Evolutionary conservation across 2,888 invertebrate genomes (phyloP), one percentile per base, ranked within the genome.

Genomic region (Hypomecis atomaria): DNA sequence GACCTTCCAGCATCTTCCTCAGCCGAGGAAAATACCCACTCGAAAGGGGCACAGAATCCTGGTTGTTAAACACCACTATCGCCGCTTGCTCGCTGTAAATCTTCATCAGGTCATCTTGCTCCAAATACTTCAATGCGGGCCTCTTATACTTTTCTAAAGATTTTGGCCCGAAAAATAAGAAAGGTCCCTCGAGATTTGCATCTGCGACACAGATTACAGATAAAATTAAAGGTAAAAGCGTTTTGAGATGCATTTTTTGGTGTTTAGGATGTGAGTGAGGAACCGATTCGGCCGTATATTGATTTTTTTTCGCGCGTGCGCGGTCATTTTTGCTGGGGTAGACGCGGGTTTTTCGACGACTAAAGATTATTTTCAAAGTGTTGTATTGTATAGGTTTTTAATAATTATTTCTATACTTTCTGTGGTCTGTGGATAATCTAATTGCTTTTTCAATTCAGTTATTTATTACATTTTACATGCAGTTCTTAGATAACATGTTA

Each of bases 21-120:
- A 94, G 86, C 71, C 93, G 83, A 4, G 94, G 94, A 73, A 94
- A 94, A 63, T 89, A 90, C 6, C 89, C 93, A 62, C 90, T 89
- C 60, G 94, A 93, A 69, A 94, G 80, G 5, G 93, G 93, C 74
- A 87, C 90, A 0, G 94, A 92, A 63, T 91, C 92, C 81, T 94
- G 94, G 74, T 94, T 93, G 60, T 94, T 93, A 73, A 94, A 94
- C 68, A 94, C 92, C 66, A 94, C 93, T 38, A 94, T 93, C 4
- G 94, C 94, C 48, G 93, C 92, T 72, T 92, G 93, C 63, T 93
- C 93, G 42, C 89, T 90, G 70, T 94, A 94, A n/a, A 95, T 89
- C 75, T 88, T 89, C 85, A 93, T 92, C 77, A 94, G 80, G 62
- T 93, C 92, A 85, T 93, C 93, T 72, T 94, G 94, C 56, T 92